phyloP scores from a whole-genome alignment of 2,888 invertebrate species.

The Eurois occulta region DNA sequence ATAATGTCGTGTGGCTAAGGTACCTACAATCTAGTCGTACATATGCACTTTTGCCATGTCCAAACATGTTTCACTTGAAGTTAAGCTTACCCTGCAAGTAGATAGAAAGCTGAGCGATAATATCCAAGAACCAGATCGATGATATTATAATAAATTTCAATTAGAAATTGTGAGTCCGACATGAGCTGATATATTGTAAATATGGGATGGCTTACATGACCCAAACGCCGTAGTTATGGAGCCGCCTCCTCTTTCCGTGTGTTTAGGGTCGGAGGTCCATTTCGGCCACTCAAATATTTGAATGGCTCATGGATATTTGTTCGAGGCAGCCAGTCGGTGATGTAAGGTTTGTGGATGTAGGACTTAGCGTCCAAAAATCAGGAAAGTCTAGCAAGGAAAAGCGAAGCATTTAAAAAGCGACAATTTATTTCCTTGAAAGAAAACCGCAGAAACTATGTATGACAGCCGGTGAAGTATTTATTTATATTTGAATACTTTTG shows the following conservation, averaged over 20 bases:
- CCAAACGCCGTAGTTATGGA: conserved; percentile 20
- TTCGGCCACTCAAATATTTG: conserved; percentile 46
- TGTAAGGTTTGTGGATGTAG: conserved; percentile 23
- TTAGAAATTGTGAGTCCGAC: conserved; percentile 29
- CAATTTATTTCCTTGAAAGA: conserved; percentile 21
- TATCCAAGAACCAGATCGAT: conserved; percentile 37
- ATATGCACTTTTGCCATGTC: conserved; percentile 34
- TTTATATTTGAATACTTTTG: conserved; percentile 28
- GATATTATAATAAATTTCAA: conserved; percentile 34
- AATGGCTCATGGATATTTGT: conserved; percentile 31
- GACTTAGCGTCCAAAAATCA: conserved; percentile 15
- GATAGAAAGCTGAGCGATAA: conserved; percentile 44
- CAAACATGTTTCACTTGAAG: conserved; percentile 46
- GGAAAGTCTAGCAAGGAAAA: conserved; percentile 8
- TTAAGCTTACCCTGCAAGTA: conserved; percentile 40
- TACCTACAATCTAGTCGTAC: conserved; percentile 19
- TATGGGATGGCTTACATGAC: conserved; percentile 19
- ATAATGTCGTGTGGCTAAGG: conserved; percentile 26
- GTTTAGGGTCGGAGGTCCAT: conserved; percentile 43
- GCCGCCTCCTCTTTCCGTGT: conserved; percentile 21
- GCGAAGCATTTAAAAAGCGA: conserved; percentile 18
- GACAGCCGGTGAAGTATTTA: conserved; percentile 17
- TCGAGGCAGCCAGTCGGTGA: conserved; percentile 20
- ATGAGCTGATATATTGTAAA: conserved; percentile 20
- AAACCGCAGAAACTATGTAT: conserved; percentile 8